Evolutionary conservation across 2,888 invertebrate genomes (phyloP).

Genomic region (Caenorhabditis angaria): DNA sequence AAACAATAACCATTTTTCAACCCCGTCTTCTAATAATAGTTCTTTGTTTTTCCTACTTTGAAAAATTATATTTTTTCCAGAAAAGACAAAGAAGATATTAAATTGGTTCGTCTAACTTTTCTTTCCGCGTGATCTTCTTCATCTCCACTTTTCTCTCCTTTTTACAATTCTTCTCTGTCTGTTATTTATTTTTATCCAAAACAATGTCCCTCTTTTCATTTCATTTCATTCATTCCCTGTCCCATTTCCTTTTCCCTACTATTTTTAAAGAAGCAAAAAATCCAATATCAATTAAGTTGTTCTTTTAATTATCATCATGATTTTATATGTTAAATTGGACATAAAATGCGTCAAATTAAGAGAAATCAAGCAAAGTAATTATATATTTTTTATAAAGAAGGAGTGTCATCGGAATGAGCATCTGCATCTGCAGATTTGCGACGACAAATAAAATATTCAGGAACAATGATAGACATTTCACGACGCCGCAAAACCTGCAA

Average conservation of each 20-base stretch:
- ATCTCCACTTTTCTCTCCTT: background rate
- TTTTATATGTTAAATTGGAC: background rate
- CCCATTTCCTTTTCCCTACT: background rate
- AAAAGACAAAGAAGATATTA: slow-evolving; percentile 1
- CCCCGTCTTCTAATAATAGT: too few relatives aligned
- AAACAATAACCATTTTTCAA: too few relatives aligned
- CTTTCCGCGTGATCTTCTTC: background rate
- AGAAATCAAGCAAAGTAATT: background rate
- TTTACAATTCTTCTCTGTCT: too few relatives aligned
- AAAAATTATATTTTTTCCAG: background rate
- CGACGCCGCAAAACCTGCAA: slow-evolving; percentile 43
- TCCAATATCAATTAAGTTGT: background rate
- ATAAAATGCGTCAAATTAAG: background rate
- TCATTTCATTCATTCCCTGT: too few relatives aligned
- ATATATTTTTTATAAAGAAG: slow-evolving; percentile 16
- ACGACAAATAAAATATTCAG: slow-evolving; percentile 56
- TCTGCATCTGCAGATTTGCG: slow-evolving; percentile 30
- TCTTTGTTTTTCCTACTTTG: background rate
- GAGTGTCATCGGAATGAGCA: slow-evolving; percentile 16
- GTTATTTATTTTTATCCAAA: background rate
- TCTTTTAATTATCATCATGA: background rate
- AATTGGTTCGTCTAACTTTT: background rate
- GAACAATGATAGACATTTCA: slow-evolving; percentile 51
- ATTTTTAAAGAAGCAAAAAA: background rate
- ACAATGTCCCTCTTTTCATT: background rate